phyloP scores from a whole-genome alignment of 2,888 invertebrate genomes.

The Polydrusus cervinus region DNA sequence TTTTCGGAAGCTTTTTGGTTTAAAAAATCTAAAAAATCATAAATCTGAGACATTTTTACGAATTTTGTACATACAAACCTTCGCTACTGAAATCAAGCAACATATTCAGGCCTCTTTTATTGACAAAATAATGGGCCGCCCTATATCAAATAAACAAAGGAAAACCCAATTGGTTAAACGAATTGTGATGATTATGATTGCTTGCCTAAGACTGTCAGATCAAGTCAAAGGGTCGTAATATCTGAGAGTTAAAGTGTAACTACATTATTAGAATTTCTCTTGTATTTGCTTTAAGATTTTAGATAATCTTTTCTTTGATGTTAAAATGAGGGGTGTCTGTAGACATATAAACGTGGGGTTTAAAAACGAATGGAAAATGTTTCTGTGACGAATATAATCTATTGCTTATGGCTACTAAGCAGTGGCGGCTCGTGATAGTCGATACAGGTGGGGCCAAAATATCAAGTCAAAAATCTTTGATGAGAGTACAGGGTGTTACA shows the following conservation, averaged over 20 bases:
- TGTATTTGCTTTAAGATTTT: constrained; percentile 40
- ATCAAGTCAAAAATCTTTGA: too few species aligned
- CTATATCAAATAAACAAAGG: background rate
- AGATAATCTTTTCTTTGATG: constrained; percentile 45
- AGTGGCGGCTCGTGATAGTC: too few species aligned
- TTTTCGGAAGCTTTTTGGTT: too few species aligned
- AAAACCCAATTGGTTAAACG: constrained; percentile 4
- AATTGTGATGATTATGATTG: constrained; percentile 28
- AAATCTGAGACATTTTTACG: too few species aligned
- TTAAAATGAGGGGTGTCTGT: constrained; percentile 22
- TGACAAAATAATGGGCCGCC: background rate
- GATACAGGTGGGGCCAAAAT: too few species aligned
- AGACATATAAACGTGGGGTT: constrained; percentile 1
- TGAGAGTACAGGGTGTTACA: too few species aligned
- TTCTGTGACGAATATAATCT: background rate
- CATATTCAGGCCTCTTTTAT: too few species aligned
- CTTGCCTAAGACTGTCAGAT: constrained; percentile 1
- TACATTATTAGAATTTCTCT: constrained; percentile 37
- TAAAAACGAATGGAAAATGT: background rate
- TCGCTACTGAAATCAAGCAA: too few species aligned
- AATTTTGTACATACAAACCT: too few species aligned
- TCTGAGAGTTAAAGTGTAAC: constrained; percentile 23
- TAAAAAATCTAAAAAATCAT: too few species aligned
- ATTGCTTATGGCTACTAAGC: background rate
- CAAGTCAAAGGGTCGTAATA: constrained; percentile 35